Percentiles rank a stretch among this genome's conserved stretches.
phyloP scores from a whole-genome alignment of 2,888 invertebrate genomes.

The Platynereis dumerilii region DNA sequence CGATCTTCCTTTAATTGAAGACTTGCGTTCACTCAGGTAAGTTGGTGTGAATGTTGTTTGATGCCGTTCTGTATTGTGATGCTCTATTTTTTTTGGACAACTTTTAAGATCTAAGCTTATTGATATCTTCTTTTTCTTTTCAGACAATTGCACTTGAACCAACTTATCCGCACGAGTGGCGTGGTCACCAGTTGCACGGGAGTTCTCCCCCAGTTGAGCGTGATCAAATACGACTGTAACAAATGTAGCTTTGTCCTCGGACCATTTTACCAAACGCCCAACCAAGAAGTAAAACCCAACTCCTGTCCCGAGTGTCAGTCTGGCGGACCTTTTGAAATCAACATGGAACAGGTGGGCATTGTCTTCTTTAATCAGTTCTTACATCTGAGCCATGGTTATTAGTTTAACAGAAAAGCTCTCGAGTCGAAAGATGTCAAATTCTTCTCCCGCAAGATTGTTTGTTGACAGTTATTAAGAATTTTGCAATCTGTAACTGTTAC shows the following conservation, averaged over 20 bases:
- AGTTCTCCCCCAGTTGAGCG: slow-evolving; percentile 87
- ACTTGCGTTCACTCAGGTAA: slow-evolving; percentile 85
- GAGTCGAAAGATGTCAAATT: too few species aligned
- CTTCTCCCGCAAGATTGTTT: too few species aligned
- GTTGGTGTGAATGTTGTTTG: background rate
- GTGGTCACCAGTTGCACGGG: slow-evolving; percentile 95
- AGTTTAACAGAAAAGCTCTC: too few species aligned
- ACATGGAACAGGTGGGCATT: slow-evolving; percentile 79
- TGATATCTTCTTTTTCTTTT: slow-evolving; percentile 18
- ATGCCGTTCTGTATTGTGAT: too few species aligned
- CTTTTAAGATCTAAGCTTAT: too few species aligned
- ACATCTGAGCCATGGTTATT: too few species aligned
- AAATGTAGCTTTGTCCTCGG: slow-evolving; percentile 94
- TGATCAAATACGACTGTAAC: slow-evolving; percentile 97
- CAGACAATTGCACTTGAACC: slow-evolving; percentile 78
- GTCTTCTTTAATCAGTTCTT: background rate
- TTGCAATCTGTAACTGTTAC: too few species aligned
- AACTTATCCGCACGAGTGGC: slow-evolving; percentile 89
- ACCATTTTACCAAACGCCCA: slow-evolving; percentile 93
- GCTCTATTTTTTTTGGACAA: too few species aligned
- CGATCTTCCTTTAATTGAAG: slow-evolving; percentile 94
- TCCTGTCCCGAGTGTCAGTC: slow-evolving; percentile 99
- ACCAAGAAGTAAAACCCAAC: slow-evolving; percentile 91
- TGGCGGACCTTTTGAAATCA: slow-evolving; percentile 92
- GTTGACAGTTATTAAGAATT: too few species aligned